Base-by-base conservation (phyloP, 2,113 vertebrate genomes). In the Pelecanus crispus region DNA sequence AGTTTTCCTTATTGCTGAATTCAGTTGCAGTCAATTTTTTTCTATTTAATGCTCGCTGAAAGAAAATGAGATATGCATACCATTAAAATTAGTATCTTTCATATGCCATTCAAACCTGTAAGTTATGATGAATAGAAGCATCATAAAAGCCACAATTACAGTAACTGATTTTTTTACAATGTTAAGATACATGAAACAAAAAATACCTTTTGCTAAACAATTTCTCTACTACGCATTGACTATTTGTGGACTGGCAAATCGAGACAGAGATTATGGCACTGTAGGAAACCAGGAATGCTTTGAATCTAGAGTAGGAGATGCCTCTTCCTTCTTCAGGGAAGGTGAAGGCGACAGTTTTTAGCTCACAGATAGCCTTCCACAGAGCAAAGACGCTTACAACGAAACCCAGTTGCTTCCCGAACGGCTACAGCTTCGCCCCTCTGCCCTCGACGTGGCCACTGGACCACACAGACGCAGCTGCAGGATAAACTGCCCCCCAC, bases 1-100 rank as follows among this genome's bases (percentile, higher is more conserved):
- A 98, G 97, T 98, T 98, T 92, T 97, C 97, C 97, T 99, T 99
- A 96, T 95, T 98, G 98, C 97, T 98, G 88, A 97, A 97, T 97
- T 99, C 99, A 96, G 97, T 89, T 93, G 98, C 87, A 91, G 95
- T 91, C 93, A 98, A 86, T 95, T 98, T 99, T 97, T 98, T 98
- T 94, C 97, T 97, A 86, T 96, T 97, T 97, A 98, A 97, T 83
- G 95, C 96, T 97, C 97, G 97, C 98, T 98, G 98, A 97, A 98
- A 98, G 87, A 98, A 97, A 97, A 88, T 56, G 88, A 97, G 81
- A 97, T 66, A 97, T 34, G 84, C 36, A 47, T 56, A 56, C 77
- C 56, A 92, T 93, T 94, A 91, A 73, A 91, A 75, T 67, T 7
- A 71, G 21, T 40, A 40, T 68, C 25, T 91, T 94, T 81, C 53